Base-by-base conservation (phyloP, 2,797 vertebrate species). In the Alcedo quadribrachys region DNA sequence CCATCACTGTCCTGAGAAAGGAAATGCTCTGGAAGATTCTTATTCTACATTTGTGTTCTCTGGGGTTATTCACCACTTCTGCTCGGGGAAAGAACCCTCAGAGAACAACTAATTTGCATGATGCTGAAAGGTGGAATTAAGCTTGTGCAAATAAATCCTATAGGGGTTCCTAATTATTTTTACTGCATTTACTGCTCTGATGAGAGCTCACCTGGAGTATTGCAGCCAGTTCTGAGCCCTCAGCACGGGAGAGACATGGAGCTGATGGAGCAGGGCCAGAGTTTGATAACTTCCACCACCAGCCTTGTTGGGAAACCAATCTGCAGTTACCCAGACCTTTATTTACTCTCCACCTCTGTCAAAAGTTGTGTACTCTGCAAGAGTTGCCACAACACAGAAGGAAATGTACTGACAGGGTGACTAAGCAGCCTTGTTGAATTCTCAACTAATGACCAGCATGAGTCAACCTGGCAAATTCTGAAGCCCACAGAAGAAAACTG, bases 381-480 rank as follows among this genome's bases (percentile, higher is more conserved):
- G 19, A 63, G 61, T 22, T 94, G 69, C 68, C 58, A 67, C 55
- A 62, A 51, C 24, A 54, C 40, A 60, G 78, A 85, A 83, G 24
- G 50, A 90, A 75, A 78, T 54, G 45, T 78, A 92, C 62, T 43
- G 48, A 58, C 7, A 45, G 54, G 25, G 12, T 91, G 89, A 94
- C 85, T 87, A 83, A 92, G 73, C 85, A 90, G 73, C 35, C 62
- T 83, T 69, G n/a, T 67, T 93, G 60, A 48, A 54, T 46, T 90
- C 63, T 54, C 75, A 42, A n/a, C 75, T 84, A 95, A 95, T 66
- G 42, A 79, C 70, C 86, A 75, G 54, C 46, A 40, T 93, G 92
- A 92, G 51, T 88, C 77, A 92, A 69, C 35, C 37, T 70, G 19
- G 77, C 57, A 94, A 88, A 87, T 66, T 40, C 62, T 77, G 73